These are phyloP conservation scores for Norana najaformis DNA, from an alignment of 2,888 invertebrate species.

Conservation along the genomic window DNA sequence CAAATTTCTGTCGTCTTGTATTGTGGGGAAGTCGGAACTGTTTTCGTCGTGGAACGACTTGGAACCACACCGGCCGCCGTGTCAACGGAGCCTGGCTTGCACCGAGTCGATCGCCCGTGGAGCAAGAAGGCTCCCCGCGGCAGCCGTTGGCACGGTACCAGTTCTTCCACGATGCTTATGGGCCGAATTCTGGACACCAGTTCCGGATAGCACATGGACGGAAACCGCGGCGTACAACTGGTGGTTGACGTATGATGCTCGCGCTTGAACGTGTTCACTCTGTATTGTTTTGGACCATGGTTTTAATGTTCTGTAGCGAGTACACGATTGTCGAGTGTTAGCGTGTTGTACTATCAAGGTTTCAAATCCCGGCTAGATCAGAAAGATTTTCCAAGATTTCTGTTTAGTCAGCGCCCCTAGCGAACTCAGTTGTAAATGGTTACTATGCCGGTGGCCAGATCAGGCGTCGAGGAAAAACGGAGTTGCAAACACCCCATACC, in stretches of 20 bases:
- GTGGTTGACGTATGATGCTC: not conserved
- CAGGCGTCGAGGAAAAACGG: too few relatives aligned
- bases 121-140: not conserved
- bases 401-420: too few relatives aligned
- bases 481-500: too few relatives aligned
- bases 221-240: not conserved
- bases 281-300: too few relatives aligned
- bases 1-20: too few relatives aligned
- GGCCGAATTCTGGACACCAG: not conserved
- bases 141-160: constrained; percentile 7
- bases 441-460: too few relatives aligned
- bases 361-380: too few relatives aligned
- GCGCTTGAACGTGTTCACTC: not conserved
- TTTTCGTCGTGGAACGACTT: not conserved
- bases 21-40: not conserved
- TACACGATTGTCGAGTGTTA: too few relatives aligned
- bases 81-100: not conserved
- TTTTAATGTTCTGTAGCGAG: too few relatives aligned
- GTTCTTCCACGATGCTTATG: not conserved
- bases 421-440: too few relatives aligned
- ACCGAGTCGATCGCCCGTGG: not conserved
- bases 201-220: not conserved
- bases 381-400: too few relatives aligned
- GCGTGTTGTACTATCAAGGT: too few relatives aligned
- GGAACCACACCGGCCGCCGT: not conserved